phyloP scores from a whole-genome alignment of 2,113 vertebrate genomes.

The Ornithorhynchus anatinus region DNA sequence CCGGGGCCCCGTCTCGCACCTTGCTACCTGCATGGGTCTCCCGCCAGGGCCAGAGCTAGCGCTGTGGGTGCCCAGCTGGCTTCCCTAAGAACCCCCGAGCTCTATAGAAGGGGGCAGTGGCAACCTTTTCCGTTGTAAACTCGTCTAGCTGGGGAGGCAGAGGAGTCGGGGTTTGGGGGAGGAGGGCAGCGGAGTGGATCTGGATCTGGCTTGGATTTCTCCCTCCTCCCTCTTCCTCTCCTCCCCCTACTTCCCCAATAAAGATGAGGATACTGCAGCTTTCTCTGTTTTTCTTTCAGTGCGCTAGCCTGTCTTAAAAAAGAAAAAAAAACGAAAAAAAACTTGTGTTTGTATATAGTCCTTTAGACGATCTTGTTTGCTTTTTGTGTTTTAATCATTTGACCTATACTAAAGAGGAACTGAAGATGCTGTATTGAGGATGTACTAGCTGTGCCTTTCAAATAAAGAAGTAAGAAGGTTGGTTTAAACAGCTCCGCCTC shows the following conservation, averaged over 20 bases:
- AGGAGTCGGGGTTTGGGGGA: background rate
- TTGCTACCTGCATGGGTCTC: no score
- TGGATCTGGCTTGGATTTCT: background rate
- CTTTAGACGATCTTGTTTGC: conserved; percentile 69
- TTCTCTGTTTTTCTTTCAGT: conserved; percentile 65
- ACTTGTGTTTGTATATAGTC: conserved; percentile 76
- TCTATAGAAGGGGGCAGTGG: no score
- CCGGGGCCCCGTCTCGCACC: background rate
- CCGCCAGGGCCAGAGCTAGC: no score
- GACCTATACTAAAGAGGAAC: conserved; percentile 66
- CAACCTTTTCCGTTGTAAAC: no score
- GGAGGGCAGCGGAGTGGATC: background rate
- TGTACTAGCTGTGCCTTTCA: conserved; percentile 81
- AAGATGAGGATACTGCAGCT: conserved; percentile 72
- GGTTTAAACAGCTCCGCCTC: conserved; percentile 24
- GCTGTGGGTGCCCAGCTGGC: no score
- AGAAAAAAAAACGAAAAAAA: conserved; percentile 28
- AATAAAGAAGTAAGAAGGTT: conserved; percentile 81
- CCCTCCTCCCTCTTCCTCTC: background rate
- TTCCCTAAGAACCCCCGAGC: no score
- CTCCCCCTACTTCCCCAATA: conserved; percentile 42
- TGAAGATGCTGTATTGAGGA: conserved; percentile 69
- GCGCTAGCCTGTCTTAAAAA: conserved; percentile 65
- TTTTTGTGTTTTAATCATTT: conserved; percentile 71
- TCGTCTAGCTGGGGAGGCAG: background rate